Evolutionary conservation across 1,140 invertebrate genomes (phyloP), one percentile per base, ranked within the genome.

Genomic region (Dendroctonus valens): DNA sequence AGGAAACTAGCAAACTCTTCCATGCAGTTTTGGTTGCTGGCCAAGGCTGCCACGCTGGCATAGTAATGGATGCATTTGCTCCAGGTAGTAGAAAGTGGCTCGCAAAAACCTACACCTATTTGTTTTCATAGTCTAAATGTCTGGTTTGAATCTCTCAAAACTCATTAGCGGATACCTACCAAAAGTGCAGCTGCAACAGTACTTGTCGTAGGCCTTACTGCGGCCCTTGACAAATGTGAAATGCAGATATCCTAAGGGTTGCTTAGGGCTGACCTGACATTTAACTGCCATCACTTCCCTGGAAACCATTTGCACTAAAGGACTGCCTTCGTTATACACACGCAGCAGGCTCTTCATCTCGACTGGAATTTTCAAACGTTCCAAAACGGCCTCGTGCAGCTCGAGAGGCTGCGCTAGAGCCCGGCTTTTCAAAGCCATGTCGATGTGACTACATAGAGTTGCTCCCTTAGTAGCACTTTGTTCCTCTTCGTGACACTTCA

Each of bases 201-300:
- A 88, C 74, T 83, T 84, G 74, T 86, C 82, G 69, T 86, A 85
- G 12, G 80, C 74, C 72, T 81, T 84, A 59, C 81, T 80, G 76
- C 83, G 84, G 37, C 74, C 78, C 44, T 80, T 80, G 75, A 84
- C 84, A 73, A 90, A 86, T 11, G 84, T 83, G 77, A 90, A 87
- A 78, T 92, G 90, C 41, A 92, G 78, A 75, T 90, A 91, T 6
- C 90, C 90, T 14, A 92, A 78, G 7, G 88, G 88, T 75, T 91
- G 85, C 71, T 87, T 87, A 1, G 84, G 80, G 62, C 84, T 85
- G 11, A 83, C 81, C 76, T 89, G 86, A 76, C 89, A 91, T 76
- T 88, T 90, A 0, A 92, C 89, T 46, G 86, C 90, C 86, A 92
- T 89, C 41, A 89, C 87, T 70, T 85, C 86, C 78, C 89, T 89